Base-by-base conservation (phyloP, 2,797 vertebrate species). In the Yasuhikotakia modesta region DNA sequence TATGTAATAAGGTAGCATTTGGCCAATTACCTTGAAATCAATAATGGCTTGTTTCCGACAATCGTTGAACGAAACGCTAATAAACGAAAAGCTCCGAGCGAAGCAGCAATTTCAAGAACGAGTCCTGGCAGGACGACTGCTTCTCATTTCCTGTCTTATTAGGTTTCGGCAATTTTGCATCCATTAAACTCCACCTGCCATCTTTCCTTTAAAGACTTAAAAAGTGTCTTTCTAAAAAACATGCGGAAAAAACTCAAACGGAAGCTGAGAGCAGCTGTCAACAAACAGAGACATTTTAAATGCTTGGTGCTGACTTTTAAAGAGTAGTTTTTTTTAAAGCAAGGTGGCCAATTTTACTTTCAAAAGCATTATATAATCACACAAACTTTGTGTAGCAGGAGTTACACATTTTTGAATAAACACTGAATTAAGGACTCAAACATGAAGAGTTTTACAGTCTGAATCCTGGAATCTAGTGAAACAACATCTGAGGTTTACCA, bases 331-430 rank as follows among this genome's bases (percentile, higher is more conserved):
- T n/a, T n/a, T n/a, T n/a, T n/a, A n/a, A n/a, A n/a, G n/a, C n/a
- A n/a, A n/a, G n/a, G n/a, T n/a, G 72, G n/a, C 65, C 70, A 70
- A 79, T 67, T 73, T 61, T 70, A 79, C 35, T n/a, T n/a, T n/a
- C n/a, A n/a, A n/a, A n/a, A n/a, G n/a, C n/a, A n/a, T n/a, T n/a
- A n/a, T n/a, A n/a, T n/a, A n/a, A n/a, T n/a, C n/a, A n/a, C n/a
- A n/a, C n/a, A n/a, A n/a, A n/a, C n/a, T n/a, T n/a, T n/a, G n/a
- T n/a, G n/a, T n/a, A n/a, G n/a, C n/a, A n/a, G n/a, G n/a, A n/a
- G n/a, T n/a, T n/a, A n/a, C n/a, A n/a, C n/a, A n/a, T n/a, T n/a
- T n/a, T n/a, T n/a, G n/a, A n/a, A n/a, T n/a, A n/a, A n/a, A n/a
- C n/a, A n/a, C n/a, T n/a, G n/a, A n/a, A n/a, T n/a, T n/a, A n/a